phyloP scores from a whole-genome alignment of 2,797 vertebrate species.

The Allobates femoralis region DNA sequence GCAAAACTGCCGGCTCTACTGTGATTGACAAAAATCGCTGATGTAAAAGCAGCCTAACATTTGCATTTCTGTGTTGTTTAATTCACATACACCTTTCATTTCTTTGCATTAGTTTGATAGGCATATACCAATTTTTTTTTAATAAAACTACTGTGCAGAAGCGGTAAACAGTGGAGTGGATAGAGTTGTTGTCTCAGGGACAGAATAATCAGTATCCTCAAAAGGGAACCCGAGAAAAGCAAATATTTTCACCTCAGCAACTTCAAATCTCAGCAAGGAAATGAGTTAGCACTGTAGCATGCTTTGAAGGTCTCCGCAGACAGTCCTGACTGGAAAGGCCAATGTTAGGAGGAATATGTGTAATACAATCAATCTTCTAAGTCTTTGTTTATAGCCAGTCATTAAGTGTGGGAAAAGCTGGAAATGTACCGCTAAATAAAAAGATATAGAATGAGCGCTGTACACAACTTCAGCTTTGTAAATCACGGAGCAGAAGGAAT shows the following conservation, averaged over 20 bases:
- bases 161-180: slow-evolving; percentile 36
- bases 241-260: slow-evolving; percentile 63
- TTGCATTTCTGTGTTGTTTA: not conserved
- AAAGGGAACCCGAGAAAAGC: slow-evolving; percentile 58
- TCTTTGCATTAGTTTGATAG: not conserved
- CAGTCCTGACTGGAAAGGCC: slow-evolving; percentile 58
- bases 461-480: slow-evolving; percentile 48
- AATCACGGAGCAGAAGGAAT: slow-evolving; percentile 50
- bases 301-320: slow-evolving; percentile 61
- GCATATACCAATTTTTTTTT: not conserved
- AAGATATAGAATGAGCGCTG: slow-evolving; percentile 35
- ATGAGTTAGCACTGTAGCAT: slow-evolving; percentile 52
- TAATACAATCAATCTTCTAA: slow-evolving; percentile 50
- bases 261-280: slow-evolving; percentile 59
- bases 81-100: too few relatives aligned
- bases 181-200: slow-evolving; percentile 50
- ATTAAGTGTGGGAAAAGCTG: slow-evolving; percentile 56
- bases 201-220: slow-evolving; percentile 60
- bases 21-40: too few relatives aligned
- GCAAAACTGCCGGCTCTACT: too few relatives aligned
- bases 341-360: slow-evolving; percentile 57
- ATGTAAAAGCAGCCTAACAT: too few relatives aligned
- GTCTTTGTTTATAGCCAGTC: slow-evolving; percentile 56
- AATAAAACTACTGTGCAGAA: slow-evolving; percentile 23
- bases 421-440: slow-evolving; percentile 60